These are phyloP conservation scores for Lepidurus packardi DNA, from an alignment of 1,140 invertebrate species.

Conservation along the genomic window DNA sequence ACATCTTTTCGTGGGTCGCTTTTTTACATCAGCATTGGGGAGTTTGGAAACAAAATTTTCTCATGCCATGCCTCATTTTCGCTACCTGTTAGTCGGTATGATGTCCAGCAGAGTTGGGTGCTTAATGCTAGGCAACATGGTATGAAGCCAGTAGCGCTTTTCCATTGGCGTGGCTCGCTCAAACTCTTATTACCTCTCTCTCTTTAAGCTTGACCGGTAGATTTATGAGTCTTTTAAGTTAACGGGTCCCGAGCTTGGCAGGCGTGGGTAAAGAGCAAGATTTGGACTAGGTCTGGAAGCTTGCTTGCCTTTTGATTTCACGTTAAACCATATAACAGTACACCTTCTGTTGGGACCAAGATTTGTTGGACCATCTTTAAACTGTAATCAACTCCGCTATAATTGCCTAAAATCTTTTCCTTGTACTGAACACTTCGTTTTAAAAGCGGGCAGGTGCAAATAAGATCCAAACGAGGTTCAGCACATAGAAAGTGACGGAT, in stretches of 20 bases:
- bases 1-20: not conserved
- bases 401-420: too few species aligned
- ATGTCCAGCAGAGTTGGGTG: constrained; percentile 2
- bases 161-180: not conserved
- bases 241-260: not conserved
- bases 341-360: not conserved
- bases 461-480: not conserved
- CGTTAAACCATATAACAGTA: not conserved
- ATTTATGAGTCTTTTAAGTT: constrained; percentile 19
- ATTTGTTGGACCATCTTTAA: not conserved
- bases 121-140: not conserved
- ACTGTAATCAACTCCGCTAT: too few species aligned
- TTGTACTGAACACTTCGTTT: too few species aligned
- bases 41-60: not conserved
- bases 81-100: not conserved
- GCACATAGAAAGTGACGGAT: not conserved
- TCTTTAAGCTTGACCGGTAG: not conserved
- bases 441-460: too few species aligned
- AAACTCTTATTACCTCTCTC: not conserved
- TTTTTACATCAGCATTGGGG: not conserved
- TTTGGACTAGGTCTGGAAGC: not conserved
- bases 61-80: constrained; percentile 5
- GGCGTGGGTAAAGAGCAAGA: constrained; percentile 8
- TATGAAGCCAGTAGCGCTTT: constrained; percentile 12
- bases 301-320: not conserved